These are phyloP conservation scores for Psettodes erumei DNA, from an alignment of 2,113 vertebrate genomes.

Conservation along the genomic window DNA sequence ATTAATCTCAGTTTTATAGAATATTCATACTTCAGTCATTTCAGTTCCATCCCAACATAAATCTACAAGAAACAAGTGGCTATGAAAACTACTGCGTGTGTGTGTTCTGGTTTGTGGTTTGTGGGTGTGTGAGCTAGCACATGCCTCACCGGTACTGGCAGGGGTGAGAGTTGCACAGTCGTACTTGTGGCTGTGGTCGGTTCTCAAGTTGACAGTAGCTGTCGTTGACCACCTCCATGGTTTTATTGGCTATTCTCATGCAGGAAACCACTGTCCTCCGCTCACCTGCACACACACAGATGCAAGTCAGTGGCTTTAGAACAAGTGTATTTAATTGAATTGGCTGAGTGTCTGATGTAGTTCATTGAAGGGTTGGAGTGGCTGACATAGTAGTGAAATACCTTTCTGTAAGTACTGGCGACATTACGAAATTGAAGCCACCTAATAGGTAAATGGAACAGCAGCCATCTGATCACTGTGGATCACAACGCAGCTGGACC, in stretches of 20 bases:
- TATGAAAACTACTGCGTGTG: not conserved
- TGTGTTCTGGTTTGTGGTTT: not conserved
- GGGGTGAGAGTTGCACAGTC: conserved; percentile 90
- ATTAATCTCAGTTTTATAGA: not conserved
- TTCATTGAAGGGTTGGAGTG: not conserved
- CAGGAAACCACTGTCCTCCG: conserved; percentile 92
- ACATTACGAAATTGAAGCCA: too few species aligned
- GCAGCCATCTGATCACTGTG: too few species aligned
- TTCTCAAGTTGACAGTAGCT: conserved; percentile 88
- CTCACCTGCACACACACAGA: conserved; percentile 83
- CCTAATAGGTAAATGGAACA: too few species aligned
- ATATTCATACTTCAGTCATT: not conserved
- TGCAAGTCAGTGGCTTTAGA: not conserved
- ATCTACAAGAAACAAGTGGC: not conserved
- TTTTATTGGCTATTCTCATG: conserved; percentile 91
- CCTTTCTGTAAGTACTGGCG: too few species aligned
- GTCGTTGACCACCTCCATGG: conserved; percentile 88
- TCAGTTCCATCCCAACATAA: not conserved
- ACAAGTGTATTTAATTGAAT: too few species aligned
- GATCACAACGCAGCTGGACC: too few species aligned
- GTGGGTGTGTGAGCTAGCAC: not conserved
- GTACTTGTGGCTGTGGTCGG: conserved; percentile 88
- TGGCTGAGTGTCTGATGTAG: not conserved
- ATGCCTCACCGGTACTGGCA: conserved; percentile 92
- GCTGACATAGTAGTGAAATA: too few species aligned